Base-by-base conservation (phyloP, 2,888 invertebrate species). In the Notocelia uddmanniana region DNA sequence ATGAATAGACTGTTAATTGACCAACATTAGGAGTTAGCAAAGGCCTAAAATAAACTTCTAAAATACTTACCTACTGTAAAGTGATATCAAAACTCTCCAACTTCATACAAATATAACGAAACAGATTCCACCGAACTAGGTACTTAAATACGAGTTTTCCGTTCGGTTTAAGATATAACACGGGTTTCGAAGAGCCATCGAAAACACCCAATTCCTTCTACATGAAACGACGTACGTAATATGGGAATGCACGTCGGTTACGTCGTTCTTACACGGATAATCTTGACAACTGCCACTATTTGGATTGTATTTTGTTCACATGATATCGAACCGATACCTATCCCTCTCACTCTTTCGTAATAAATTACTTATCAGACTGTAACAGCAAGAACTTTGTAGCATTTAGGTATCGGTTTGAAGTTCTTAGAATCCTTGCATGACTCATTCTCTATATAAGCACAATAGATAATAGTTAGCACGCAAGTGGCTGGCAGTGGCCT, bases 131-230 rank as follows among this genome's bases (percentile, higher is more conserved):
- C 13, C 48, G n/a, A 19, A 54, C 45, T 57, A 50, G 34, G 64
- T 13, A 26, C 18, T 37, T n/a, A n/a, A 55, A 52, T 37, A 50
- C 23, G 19, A 48, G 45, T 57, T 63, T 69, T 69, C 63, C 50
- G 37, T 58, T 57, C 26, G 70, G 31, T 18, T 68, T 41, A 67
- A 55, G 54, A 62, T 69, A 62, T n/a, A 68, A 69, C 41, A 69
- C 18, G 60, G 68, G 60, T 69, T 62, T 52, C 2, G 26, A 18
- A 54, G 62, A 59, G 55, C 23, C 23, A 54, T 45, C 60, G 54
- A 69, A 62, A 62, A 55, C 31, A 26, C 23, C n/a, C 52, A 13
- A 11, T 5, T n/a, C 18, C 19, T 15, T 37, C 3, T 10, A 21
- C 10, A 3, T 13, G 37, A 64, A 52, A 64, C 3, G 34, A 15